phyloP scores from a whole-genome alignment of 2,888 invertebrate species.

The Cheilosia vernalis region DNA sequence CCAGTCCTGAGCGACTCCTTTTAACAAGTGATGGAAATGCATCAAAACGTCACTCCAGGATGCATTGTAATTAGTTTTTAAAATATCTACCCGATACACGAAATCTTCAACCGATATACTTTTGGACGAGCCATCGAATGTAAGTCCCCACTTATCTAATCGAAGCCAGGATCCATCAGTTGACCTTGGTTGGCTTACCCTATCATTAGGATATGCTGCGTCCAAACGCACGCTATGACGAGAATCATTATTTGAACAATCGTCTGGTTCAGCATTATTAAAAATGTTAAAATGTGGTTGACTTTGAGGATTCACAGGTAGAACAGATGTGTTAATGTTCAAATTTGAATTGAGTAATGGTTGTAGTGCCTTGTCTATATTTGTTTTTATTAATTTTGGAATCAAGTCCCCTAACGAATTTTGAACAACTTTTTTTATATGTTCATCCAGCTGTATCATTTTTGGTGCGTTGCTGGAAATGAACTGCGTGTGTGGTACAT shows the following conservation, averaged over 20 bases:
- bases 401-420: background rate
- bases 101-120: conserved; percentile 25
- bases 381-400: background rate
- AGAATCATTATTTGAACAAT: background rate
- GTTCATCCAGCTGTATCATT: background rate
- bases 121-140: conserved; percentile 31
- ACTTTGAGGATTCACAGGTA: no score
- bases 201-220: background rate
- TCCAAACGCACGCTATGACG: background rate
- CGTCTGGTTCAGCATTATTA: background rate
- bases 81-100: conserved; percentile 20
- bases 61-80: background rate
- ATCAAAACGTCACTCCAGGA: conserved; percentile 19
- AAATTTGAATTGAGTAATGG: background rate
- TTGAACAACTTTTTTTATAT: background rate
- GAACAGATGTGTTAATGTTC: background rate
- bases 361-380: background rate
- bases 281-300: no score
- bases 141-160: conserved; percentile 22
- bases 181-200: background rate
- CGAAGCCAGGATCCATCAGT: background rate
- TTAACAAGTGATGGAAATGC: background rate
- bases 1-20: conserved; percentile 19
- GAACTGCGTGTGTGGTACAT: no score
- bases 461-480: no score